Base-by-base conservation (phyloP, 2,113 vertebrate species). In the Felis chaus region DNA sequence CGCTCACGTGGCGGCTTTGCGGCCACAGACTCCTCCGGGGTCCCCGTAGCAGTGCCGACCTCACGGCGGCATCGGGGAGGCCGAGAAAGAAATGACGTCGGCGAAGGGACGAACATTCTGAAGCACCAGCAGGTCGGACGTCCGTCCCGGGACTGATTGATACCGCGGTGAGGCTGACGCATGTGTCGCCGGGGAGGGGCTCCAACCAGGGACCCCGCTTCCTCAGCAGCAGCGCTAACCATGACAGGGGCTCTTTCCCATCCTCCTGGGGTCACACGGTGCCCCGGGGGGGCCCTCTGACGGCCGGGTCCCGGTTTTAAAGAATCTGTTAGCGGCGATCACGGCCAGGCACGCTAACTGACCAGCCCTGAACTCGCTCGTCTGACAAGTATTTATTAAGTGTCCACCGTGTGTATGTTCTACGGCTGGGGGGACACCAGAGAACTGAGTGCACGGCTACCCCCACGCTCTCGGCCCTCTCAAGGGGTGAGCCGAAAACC, bases 141-240 rank as follows among this genome's bases (percentile, higher is more conserved):
- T 16, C 27, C 0, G 5, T 23, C 5, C 8, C 2, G 31, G 39
- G 9, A 2, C 36, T 15, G 12, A 7, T 0, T 8, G 12, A 7
- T 0, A 12, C 4, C 0, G 1, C 57, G 1, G n/a, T 18, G 61
- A 57, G 16, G 33, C 74, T 16, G 23, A 31, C 16, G 27, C 74
- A 27, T 5, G 27, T 29, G 41, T 15, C 27, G 4, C 3, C 39
- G 15, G 25, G 73, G 3, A 8, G 14, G 41, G 69, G 57, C 57
- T 66, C 41, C 31, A 41, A 29, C 2, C 23, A 16, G 66, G 29
- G 14, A 10, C 6, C 39, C 16, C 29, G 15, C 2, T 1, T 9
- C 63, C 5, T 15, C 2, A 27, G 31, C 13, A 13, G 2, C 2
- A 1, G 63, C 1, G 19, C 19, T 13, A 14, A 4, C 23, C 14